A percentile compares a stretch with the other conserved stretches of the same genome.
phyloP scores from a whole-genome alignment of 2,797 vertebrate genomes.

The Sebastes hubbsi region DNA sequence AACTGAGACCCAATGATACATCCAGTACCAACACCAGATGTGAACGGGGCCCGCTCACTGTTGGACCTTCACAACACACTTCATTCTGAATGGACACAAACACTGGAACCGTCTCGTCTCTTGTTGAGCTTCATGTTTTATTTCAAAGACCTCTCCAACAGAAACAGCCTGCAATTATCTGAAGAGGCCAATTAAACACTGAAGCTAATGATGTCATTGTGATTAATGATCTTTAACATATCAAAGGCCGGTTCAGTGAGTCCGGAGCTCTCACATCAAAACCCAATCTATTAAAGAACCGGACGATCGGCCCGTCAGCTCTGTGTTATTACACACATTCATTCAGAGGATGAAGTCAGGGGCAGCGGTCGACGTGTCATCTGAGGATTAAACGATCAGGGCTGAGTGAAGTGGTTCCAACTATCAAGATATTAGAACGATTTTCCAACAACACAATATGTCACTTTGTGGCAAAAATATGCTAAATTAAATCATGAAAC shows the following conservation, averaged over 20 bases:
- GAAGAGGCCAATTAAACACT: conserved; percentile 35
- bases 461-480: fast-evolving
- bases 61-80: background rate
- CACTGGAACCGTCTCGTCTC: background rate
- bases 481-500: no score
- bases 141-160: background rate
- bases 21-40: no score
- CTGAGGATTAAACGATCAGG: background rate
- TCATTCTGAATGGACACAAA: background rate
- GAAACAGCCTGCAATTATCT: conserved; percentile 11
- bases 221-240: conserved; percentile 55
- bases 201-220: conserved; percentile 51
- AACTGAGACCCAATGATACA: no score
- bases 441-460: background rate
- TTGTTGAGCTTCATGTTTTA: background rate
- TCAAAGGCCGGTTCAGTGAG: conserved; percentile 47
- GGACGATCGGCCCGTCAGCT: background rate
- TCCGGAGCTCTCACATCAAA: conserved; percentile 15
- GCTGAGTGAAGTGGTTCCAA: background rate
- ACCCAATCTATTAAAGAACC: background rate
- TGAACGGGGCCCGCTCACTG: no score
- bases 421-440: no score
- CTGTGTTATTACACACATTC: background rate
- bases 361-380: no score
- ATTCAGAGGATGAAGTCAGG: background rate